A percentile compares a stretch with the other conserved stretches of the same genome.
Evolutionary conservation across 2,113 vertebrate species (phyloP).

Genomic region (Peromyscus leucopus): DNA sequence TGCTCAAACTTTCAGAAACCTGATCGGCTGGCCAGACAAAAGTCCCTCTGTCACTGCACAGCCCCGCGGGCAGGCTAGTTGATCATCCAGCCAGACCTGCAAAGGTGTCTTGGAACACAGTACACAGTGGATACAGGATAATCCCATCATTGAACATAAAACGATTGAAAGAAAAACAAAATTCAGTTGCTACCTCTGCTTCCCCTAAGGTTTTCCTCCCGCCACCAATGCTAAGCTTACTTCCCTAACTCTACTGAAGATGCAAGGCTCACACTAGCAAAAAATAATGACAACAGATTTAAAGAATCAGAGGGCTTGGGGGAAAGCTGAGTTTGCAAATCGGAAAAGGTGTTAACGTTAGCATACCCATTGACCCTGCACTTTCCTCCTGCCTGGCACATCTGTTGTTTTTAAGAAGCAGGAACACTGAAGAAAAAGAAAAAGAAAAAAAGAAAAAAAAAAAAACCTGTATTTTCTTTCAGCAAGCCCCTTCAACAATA

Average conservation of each 20-base stretch:
- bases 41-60: background rate
- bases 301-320: background rate
- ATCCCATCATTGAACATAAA: background rate
- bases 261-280: background rate
- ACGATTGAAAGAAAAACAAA: slow-evolving; percentile 34
- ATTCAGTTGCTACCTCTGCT: background rate
- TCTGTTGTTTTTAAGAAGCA: slow-evolving; percentile 67
- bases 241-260: background rate
- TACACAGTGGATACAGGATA: background rate
- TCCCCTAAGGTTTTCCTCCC: slow-evolving; percentile 38
- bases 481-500: slow-evolving; percentile 73
- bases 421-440: slow-evolving; percentile 61
- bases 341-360: slow-evolving; percentile 14
- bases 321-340: slow-evolving; percentile 44
- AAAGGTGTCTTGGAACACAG: background rate
- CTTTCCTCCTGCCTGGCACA: background rate
- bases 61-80: background rate
- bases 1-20: slow-evolving; percentile 40
- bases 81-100: background rate
- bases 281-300: slow-evolving; percentile 16
- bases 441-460: background rate
- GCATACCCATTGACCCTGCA: slow-evolving; percentile 24
- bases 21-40: background rate
- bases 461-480: slow-evolving; percentile 3
- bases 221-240: background rate